Conservation (phyloP, 2,888 invertebrate species). For the Podabrus alpinus region DNA sequence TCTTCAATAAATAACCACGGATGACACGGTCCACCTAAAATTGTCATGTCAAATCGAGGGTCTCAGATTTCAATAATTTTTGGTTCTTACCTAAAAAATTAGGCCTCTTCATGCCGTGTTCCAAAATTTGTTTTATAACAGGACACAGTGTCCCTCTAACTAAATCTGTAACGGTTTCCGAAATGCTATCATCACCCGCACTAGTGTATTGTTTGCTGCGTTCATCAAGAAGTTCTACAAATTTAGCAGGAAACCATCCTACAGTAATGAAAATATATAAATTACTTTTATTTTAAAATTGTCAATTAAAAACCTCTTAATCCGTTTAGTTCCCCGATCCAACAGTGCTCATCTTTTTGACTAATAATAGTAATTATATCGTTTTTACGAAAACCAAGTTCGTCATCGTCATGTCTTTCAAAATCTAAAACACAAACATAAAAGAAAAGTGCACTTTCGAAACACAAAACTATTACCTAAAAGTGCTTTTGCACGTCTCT, state of each 20-base stretch:
- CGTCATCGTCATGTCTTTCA: conserved; percentile 97
- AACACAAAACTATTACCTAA: conserved; percentile 58
- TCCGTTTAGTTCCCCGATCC: conserved; percentile 97
- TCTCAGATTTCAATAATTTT: neutral
- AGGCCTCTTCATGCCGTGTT: conserved; percentile 93
- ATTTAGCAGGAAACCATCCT: conserved; percentile 97
- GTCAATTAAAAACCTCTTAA: conserved; percentile 65
- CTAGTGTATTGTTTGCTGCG: conserved; percentile 87
- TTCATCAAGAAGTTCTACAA: conserved; percentile 95
- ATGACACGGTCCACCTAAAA: conserved; percentile 86
- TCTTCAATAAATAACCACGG: conserved; percentile 99
- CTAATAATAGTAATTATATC: conserved; percentile 97
- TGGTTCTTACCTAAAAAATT: conserved; percentile 68
- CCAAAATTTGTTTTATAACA: conserved; percentile 88
- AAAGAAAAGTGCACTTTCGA: neutral
- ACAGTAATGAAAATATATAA: conserved; percentile 29
- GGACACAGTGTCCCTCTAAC: conserved; percentile 93
- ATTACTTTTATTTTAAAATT: neutral
- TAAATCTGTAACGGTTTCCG: conserved; percentile 94
- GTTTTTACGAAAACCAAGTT: conserved; percentile 96
- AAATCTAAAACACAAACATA: conserved; percentile 70
- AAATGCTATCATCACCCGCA: conserved; percentile 96
- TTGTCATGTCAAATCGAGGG: too few species aligned
- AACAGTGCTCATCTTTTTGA: conserved; percentile 97
- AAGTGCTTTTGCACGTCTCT: conserved; percentile 91